Base-by-base conservation (phyloP, 2,888 invertebrate genomes). In the Amphipoea lucens region DNA sequence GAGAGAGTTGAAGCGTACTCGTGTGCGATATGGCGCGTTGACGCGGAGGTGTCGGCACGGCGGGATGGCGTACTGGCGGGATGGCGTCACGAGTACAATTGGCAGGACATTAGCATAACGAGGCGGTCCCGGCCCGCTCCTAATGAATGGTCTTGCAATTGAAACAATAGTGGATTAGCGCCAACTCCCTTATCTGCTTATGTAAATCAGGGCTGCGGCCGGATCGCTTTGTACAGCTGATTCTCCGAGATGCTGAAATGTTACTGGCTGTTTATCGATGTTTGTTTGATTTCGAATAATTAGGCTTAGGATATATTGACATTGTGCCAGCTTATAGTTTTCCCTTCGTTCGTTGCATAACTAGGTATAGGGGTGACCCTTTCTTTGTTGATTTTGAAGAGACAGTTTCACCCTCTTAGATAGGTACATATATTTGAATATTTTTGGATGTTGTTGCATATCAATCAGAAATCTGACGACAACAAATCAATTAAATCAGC, bases 81-180 rank as follows among this genome's bases (percentile, higher is more conserved):
- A 79, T 78, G 68, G 60, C 78, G 87, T 81, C 79, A 81, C 84
- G 85, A 88, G 83, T 88, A 92, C 92, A 92, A 94, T 93, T 92
- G 93, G 90, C 91, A 90, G 91, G 86, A 90, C 91, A 95, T 95
- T 95, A 95, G 91, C 95, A 95, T 95, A 95, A 95, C 95, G 94
- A 94, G 93, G 92, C 89, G 88, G 87, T 90, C 91, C 90, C 91
- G 87, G 89, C 88, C 89, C 90, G 90, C 82, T 91, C 90, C 92
- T 96, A 95, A 96, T 96, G 95, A 95, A 96, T 94, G 93, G 95
- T 91, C 94, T 92, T 92, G 95, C 95, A 94, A 95, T 95, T 95
- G 95, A 95, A 95, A 95, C 95, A 94, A 94, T 94, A 94, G 94
- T 94, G 94, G 93, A 94, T 95, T 95, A 95, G 90, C 92, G 91